phyloP scores from a whole-genome alignment of 2,797 vertebrate species.

The Parotocinclus haroldoi region DNA sequence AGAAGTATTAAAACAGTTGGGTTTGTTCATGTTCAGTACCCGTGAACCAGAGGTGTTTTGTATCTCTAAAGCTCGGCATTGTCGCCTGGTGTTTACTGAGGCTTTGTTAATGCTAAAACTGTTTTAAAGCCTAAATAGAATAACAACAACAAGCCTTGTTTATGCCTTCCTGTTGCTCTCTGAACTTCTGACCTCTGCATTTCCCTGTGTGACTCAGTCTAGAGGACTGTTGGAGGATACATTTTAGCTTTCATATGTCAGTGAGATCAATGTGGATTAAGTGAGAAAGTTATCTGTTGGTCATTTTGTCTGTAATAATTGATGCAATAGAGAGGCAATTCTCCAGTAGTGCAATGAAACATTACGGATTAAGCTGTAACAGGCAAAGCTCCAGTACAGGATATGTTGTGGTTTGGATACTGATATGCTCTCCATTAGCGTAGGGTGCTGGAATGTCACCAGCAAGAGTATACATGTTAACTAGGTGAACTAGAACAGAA shows the following conservation, averaged over 20 bases:
- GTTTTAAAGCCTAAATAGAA: background rate
- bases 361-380: no score
- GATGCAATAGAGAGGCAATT: background rate
- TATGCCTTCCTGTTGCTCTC: background rate
- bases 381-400: no score
- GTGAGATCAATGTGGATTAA: background rate
- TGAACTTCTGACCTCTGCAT: slow-evolving; percentile 35
- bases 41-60: slow-evolving; percentile 20
- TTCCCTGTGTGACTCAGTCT: background rate
- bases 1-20: background rate
- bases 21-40: slow-evolving; percentile 17
- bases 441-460: no score
- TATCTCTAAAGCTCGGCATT: slow-evolving; percentile 3
- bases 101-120: background rate
- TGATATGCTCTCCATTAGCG: no score
- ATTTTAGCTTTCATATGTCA: background rate
- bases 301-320: slow-evolving; percentile 5
- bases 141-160: background rate
- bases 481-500: no score
- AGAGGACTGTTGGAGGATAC: background rate
- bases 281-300: background rate
- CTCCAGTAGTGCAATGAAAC: background rate
- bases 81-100: slow-evolving; percentile 23
- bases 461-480: no score
- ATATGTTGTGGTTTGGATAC: no score